Percentiles rank a stretch among this genome's conserved stretches.
These are phyloP conservation scores for Percopsis omiscomaycus DNA, from an alignment of 2,797 vertebrate species.

Conservation along the genomic window DNA sequence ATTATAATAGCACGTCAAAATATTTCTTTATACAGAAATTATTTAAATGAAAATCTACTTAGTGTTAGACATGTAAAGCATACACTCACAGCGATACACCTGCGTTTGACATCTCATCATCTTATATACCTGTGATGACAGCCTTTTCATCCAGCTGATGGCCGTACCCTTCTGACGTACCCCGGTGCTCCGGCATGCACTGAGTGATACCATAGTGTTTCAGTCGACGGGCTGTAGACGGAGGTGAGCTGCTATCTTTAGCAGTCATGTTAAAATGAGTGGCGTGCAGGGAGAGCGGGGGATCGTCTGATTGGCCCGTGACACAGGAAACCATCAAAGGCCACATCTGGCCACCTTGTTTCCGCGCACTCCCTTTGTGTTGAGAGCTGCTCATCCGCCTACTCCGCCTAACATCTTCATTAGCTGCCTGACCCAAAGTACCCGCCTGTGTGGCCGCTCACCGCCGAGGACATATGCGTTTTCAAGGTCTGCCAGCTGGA, in stretches of 20 bases:
- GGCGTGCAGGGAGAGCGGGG: constrained; percentile 27
- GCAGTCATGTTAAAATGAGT: constrained; percentile 44
- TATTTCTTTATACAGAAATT: too few species aligned
- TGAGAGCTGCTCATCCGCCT: constrained; percentile 51
- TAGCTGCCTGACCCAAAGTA: constrained; percentile 63
- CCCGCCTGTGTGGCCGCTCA: constrained; percentile 30
- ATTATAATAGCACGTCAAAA: too few species aligned
- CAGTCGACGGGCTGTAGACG: constrained; percentile 47
- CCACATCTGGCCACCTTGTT: constrained; percentile 54
- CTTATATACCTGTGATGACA: constrained; percentile 39
- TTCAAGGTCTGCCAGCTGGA: constrained; percentile 48
- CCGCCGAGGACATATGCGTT: constrained; percentile 33
- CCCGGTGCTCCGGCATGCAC: constrained; percentile 43
- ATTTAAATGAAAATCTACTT: too few species aligned
- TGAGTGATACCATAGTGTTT: constrained; percentile 21
- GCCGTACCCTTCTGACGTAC: constrained; percentile 32
- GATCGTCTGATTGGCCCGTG: constrained; percentile 59
- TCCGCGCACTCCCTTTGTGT: constrained; percentile 46
- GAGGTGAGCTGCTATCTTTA: constrained; percentile 53
- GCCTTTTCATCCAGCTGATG: constrained; percentile 32
- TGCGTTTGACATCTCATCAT: constrained; percentile 32
- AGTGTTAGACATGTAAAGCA: too few species aligned
- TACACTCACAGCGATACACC: too few species aligned
- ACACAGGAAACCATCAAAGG: constrained; percentile 64
- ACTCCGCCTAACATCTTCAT: constrained; percentile 57